These are phyloP conservation scores for Nannospalax galili DNA, from an alignment of 2,113 vertebrate genomes.

Conservation along the genomic window DNA sequence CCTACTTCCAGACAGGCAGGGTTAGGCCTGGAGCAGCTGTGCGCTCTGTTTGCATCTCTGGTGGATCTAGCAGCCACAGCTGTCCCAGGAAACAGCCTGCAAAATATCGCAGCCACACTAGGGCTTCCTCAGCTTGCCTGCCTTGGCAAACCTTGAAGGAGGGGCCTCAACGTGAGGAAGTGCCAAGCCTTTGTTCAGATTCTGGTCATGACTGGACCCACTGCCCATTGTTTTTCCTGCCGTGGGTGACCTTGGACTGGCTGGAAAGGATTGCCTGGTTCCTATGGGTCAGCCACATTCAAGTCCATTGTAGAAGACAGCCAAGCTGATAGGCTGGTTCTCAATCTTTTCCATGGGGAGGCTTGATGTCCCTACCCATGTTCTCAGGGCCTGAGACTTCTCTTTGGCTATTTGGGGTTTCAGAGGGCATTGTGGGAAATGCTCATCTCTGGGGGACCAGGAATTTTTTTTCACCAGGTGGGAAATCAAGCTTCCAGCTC, in stretches of 20 bases:
- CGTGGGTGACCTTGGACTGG: conserved; percentile 57
- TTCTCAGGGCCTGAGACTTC: neutral
- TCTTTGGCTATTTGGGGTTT: neutral
- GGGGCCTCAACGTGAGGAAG: conserved; percentile 84
- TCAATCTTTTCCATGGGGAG: neutral
- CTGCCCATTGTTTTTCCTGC: conserved; percentile 69
- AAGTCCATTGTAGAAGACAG: neutral
- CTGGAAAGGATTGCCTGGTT: neutral
- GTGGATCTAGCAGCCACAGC: neutral
- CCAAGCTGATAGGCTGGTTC: neutral
- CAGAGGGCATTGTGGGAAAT: neutral
- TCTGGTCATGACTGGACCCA: conserved; percentile 42
- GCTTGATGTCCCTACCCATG: neutral
- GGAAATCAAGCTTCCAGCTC: neutral
- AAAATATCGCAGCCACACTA: conserved; percentile 83
- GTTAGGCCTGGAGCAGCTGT: neutral
- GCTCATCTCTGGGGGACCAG: neutral
- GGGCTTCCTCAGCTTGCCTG: conserved; percentile 82
- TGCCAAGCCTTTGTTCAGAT: conserved; percentile 85
- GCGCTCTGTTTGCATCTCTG: neutral
- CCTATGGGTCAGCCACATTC: conserved; percentile 25
- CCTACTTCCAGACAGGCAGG: neutral
- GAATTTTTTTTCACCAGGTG: neutral
- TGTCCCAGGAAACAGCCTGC: conserved; percentile 74
- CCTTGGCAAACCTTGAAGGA: conserved; percentile 85